phyloP scores from a whole-genome alignment of 2,888 invertebrate genomes.

The Caenorhabditis sp. region DNA sequence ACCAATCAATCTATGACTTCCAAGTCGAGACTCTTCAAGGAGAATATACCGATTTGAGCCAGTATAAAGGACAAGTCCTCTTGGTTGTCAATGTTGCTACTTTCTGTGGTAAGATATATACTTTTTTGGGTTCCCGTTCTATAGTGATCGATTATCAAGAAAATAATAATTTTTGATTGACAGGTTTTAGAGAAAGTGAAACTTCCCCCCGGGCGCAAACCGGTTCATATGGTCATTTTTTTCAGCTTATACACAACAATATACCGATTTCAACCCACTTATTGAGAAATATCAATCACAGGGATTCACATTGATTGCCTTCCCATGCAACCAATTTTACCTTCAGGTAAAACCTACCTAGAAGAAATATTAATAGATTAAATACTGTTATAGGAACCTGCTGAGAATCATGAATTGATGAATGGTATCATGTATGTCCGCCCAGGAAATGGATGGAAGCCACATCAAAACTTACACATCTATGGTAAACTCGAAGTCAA shows the following conservation, averaged over 20 bases:
- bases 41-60: conserved; percentile 66
- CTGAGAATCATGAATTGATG: conserved; percentile 70
- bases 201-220: neutral
- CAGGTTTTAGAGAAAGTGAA: neutral
- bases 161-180: neutral
- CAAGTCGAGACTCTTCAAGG: conserved; percentile 69
- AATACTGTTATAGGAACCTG: conserved; percentile 63
- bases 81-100: conserved; percentile 70
- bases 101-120: conserved; percentile 63
- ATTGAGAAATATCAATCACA: conserved; percentile 66
- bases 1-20: conserved; percentile 69
- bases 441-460: conserved; percentile 70
- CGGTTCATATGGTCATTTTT: conserved; percentile 5
- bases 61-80: conserved; percentile 68
- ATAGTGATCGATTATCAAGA: neutral
- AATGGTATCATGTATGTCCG: conserved; percentile 69
- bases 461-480: conserved; percentile 70
- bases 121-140: neutral
- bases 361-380: neutral
- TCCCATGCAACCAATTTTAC: conserved; percentile 71
- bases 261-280: conserved; percentile 70
- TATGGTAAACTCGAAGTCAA: conserved; percentile 71
- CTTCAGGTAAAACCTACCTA: conserved; percentile 45
- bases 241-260: conserved; percentile 71
- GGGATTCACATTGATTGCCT: conserved; percentile 68